These are phyloP conservation scores for Dioctria linearis DNA, from an alignment of 2,888 invertebrate species.

Conservation along the genomic window DNA sequence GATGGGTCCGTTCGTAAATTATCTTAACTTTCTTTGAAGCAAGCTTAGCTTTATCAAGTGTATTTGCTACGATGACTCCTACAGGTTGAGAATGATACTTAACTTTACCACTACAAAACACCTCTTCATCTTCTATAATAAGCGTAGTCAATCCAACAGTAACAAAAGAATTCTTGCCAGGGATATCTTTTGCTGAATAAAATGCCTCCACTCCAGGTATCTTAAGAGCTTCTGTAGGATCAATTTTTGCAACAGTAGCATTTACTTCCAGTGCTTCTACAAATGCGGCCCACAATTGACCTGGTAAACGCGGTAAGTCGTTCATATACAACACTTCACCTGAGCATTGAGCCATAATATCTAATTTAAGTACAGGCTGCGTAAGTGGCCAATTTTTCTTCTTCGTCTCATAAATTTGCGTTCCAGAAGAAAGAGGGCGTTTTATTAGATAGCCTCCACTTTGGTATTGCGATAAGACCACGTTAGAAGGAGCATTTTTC, in stretches of 20 bases:
- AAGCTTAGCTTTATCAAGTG: conserved; percentile 74
- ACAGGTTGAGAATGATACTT: conserved; percentile 77
- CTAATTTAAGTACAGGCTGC: conserved; percentile 80
- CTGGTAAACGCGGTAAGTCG: conserved; percentile 73
- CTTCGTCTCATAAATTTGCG: conserved; percentile 79
- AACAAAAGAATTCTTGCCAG: conserved; percentile 76
- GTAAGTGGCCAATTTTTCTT: conserved; percentile 79
- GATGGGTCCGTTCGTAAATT: conserved; percentile 64
- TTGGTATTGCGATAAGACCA: conserved; percentile 71
- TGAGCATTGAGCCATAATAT: conserved; percentile 74
- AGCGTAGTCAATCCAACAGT: conserved; percentile 59
- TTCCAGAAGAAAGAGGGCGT: conserved; percentile 76
- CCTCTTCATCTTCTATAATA: conserved; percentile 68
- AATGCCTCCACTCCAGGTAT: conserved; percentile 76
- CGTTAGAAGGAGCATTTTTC: conserved; percentile 73
- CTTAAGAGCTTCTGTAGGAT: conserved; percentile 73
- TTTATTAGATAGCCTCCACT: conserved; percentile 75
- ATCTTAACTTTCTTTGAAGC: conserved; percentile 75
- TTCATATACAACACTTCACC: conserved; percentile 79
- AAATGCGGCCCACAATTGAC: conserved; percentile 71
- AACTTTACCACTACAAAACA: conserved; percentile 67
- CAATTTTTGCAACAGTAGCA: conserved; percentile 71
- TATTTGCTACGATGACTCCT: conserved; percentile 78
- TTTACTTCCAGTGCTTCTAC: conserved; percentile 52
- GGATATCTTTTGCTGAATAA: conserved; percentile 76